Evolutionary conservation across 2,113 vertebrate genomes (phyloP), one percentile per base, ranked within the genome.

Genomic region (Megaceryle torquata): DNA sequence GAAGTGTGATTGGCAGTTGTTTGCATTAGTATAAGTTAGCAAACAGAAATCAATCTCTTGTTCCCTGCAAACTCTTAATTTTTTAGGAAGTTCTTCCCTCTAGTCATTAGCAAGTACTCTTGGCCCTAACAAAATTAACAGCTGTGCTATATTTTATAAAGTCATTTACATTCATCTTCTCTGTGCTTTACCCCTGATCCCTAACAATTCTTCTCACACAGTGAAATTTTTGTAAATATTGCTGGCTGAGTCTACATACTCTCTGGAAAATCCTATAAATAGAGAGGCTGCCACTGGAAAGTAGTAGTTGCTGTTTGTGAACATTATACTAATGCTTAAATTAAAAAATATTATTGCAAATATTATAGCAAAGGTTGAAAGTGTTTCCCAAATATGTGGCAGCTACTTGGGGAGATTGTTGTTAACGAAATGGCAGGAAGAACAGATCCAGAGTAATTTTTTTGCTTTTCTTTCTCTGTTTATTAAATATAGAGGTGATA

Each of bases 401-500:
- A 56, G 10, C 60, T 29, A 5, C 57, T 79, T 69, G 29, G 54
- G 39, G 29, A 31, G 31, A 19, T 50, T 43, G 43, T 29, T 75
- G 51, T 33, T 64, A n/a, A 76, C 43, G 74, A 78, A 50, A 37
- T 54, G 76, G 37, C 21, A 86, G 77, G 46, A 67, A 86, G 43
- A 82, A 57, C 19, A 86, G 35, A 53, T 31, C 81, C 79, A 75
- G 18, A 10, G 24, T 63, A 50, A 18, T 35, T 28, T 19, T 37
- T 75, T 90, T 60, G 25, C 17, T 37, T 86, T 93, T 76, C n/a
- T 72, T 87, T 84, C 25, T 41, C 48, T 92, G 39, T 63, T 82
- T 71, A 39, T 88, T 91, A 86, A 88, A 57, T 59, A 35, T 29
- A 85, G 67, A 93, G 79, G 82, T 85, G 88, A 80, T 80, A 91